A percentile compares a stretch with the other conserved stretches of the same genome.
Conservation (phyloP, 2,797 vertebrate genomes). For the Tapirus indicus region DNA sequence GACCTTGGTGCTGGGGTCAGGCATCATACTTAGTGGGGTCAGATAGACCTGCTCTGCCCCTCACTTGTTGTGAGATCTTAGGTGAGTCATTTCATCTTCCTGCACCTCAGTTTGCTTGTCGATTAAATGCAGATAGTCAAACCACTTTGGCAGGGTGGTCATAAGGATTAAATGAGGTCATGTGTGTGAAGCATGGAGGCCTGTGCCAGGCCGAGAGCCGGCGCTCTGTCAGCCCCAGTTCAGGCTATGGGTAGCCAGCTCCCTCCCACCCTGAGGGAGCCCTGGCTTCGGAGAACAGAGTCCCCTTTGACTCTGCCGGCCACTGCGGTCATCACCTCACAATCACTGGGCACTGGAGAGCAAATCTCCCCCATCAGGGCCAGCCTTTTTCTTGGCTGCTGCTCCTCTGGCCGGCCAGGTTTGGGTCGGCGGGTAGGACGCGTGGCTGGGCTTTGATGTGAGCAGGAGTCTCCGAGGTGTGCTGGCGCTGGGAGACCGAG, state of each 20-base stretch:
- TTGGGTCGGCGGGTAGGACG: constrained; percentile 78
- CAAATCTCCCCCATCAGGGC: constrained; percentile 80
- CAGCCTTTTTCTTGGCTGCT: constrained; percentile 83
- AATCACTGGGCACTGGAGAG: constrained; percentile 79
- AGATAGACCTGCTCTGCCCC: background rate
- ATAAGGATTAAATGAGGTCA: constrained; percentile 18
- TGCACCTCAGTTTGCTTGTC: background rate
- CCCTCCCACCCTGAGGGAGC: background rate
- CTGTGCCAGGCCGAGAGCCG: background rate
- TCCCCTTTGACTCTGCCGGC: constrained; percentile 83
- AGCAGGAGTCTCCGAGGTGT: background rate
- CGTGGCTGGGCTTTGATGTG: constrained; percentile 82
- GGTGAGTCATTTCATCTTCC: background rate
- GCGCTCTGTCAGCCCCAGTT: background rate
- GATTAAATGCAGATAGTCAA: background rate
- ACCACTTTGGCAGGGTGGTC: background rate
- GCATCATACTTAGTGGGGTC: background rate
- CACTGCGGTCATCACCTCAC: constrained; percentile 83
- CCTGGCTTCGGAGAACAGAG: constrained; percentile 83
- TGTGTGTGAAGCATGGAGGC: background rate
- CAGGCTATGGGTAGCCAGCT: background rate
- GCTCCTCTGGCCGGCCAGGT: constrained; percentile 83
- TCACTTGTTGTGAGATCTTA: background rate
- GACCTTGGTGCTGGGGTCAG: background rate
- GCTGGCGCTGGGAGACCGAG: constrained; percentile 71